Percentiles rank a stretch among this genome's conserved stretches.
These are phyloP conservation scores for Acleris sparsana DNA, from an alignment of 2,888 invertebrate species.

Conservation along the genomic window DNA sequence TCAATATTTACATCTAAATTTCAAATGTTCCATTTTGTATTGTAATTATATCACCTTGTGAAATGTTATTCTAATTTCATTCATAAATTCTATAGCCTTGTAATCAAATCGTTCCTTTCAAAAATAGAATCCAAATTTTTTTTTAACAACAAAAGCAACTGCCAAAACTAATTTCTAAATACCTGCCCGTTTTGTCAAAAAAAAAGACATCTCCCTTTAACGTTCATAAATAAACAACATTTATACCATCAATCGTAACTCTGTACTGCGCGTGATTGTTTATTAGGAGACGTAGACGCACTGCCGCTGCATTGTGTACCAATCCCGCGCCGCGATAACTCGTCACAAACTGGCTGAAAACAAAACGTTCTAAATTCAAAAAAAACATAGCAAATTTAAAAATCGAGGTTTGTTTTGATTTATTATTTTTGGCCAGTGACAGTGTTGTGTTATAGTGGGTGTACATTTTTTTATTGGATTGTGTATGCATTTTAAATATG, in stretches of 20 bases:
- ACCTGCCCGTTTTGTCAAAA: too few relatives aligned
- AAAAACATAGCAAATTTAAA: neutral
- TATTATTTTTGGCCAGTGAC: slow-evolving; percentile 16
- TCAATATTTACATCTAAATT: too few relatives aligned
- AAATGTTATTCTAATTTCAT: too few relatives aligned
- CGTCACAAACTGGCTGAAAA: slow-evolving; percentile 22
- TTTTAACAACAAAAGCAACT: too few relatives aligned
- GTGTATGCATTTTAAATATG: slow-evolving; percentile 10
- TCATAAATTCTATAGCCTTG: too few relatives aligned
- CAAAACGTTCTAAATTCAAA: neutral
- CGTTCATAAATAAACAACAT: too few relatives aligned
- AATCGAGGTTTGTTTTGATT: neutral
- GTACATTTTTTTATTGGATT: slow-evolving; percentile 11
- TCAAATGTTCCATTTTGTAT: too few relatives aligned
- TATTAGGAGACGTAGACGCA: slow-evolving; percentile 26
- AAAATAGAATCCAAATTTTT: too few relatives aligned
- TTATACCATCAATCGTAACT: neutral
- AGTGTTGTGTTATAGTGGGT: slow-evolving; percentile 28
- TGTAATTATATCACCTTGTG: too few relatives aligned
- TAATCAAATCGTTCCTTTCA: too few relatives aligned
- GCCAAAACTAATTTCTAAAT: too few relatives aligned
- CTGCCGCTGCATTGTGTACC: slow-evolving; percentile 25
- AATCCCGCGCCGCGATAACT: slow-evolving; percentile 20
- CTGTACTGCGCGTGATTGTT: slow-evolving; percentile 17
- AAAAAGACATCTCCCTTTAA: too few relatives aligned